Evolutionary conservation across 2,797 vertebrate genomes (phyloP), one percentile per base, ranked within the genome.

Genomic region (Dicrostonyx torquatus): DNA sequence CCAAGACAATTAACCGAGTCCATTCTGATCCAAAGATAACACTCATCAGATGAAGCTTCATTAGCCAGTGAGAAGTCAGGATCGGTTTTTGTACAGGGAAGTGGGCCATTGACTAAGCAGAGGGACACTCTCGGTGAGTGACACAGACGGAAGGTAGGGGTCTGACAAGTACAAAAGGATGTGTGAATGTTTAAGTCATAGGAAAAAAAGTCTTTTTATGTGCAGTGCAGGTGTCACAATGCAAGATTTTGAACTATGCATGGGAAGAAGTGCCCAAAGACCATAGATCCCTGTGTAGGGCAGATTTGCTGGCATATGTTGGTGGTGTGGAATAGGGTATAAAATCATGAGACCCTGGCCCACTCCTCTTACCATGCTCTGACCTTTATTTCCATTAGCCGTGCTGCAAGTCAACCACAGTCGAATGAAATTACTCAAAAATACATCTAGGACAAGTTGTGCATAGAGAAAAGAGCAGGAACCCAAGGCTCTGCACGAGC

Each of bases 391-490:
- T 96, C 72, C n/a, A 73, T 60, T 29, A 89, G 75, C 13, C 58
- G 79, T 84, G 79, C 78, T 86, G 48, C 17, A 93, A 45, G 53
- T 93, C 83, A 92, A 83, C 83, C 50, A 80, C 96, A 94, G 40
- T 48, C 97, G 66, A 50, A 91, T 84, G 82, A 34, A 64, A 88
- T 95, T 95, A 95, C 62, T 90, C 64, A 34, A 77, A 77, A 95
- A 43, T 1, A 40, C n/a, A 9, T 55, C 6, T 87, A 66, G 6
- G 62, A 29, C 20, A 40, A 88, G 40, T 83, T 6, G 79, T 89
- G 14, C 53, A 1, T 2, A 92, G n/a, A 92, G 40, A 34, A 75
- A 92, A 72, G 0, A 6, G 6, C 0, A 12, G 34, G 76, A 77
- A 89, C 73, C 29, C 8, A 55, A 84, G n/a, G 78, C 64, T 92